phyloP scores from a whole-genome alignment of 2,888 invertebrate genomes.

The Metallyticus violacea region DNA sequence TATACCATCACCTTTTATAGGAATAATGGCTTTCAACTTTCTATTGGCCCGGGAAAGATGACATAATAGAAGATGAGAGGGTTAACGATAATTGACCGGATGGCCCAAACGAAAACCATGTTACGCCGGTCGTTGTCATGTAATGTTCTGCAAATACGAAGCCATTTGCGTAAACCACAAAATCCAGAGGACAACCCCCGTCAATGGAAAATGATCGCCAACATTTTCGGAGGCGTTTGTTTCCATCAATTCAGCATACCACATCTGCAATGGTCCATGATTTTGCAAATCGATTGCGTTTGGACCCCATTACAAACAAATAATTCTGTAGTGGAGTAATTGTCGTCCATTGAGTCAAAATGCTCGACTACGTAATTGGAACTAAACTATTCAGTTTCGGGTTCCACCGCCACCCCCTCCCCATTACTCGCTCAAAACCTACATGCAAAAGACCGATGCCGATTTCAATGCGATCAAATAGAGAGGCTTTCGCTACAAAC shows the following conservation, averaged over 20 bases:
- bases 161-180: not conserved
- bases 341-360: not conserved
- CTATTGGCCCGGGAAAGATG: no score
- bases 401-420: no score
- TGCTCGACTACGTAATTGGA: not conserved
- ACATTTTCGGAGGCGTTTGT: not conserved
- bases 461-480: not conserved
- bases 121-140: not conserved
- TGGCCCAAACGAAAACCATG: no score
- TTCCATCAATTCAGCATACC: not conserved
- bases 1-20: no score
- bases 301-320: not conserved
- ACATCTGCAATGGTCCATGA: not conserved
- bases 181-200: not conserved
- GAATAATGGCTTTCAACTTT: no score
- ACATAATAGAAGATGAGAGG: no score
- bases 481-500: not conserved
- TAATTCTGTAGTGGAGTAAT: not conserved
- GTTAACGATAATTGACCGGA: no score
- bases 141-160: not conserved
- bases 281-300: slow-evolving; percentile 1
- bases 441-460: not conserved
- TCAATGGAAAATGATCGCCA: not conserved
- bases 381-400: not conserved
- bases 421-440: not conserved